Conservation (phyloP, 2,113 vertebrate genomes). For the Girardinichthys multiradiatus region DNA sequence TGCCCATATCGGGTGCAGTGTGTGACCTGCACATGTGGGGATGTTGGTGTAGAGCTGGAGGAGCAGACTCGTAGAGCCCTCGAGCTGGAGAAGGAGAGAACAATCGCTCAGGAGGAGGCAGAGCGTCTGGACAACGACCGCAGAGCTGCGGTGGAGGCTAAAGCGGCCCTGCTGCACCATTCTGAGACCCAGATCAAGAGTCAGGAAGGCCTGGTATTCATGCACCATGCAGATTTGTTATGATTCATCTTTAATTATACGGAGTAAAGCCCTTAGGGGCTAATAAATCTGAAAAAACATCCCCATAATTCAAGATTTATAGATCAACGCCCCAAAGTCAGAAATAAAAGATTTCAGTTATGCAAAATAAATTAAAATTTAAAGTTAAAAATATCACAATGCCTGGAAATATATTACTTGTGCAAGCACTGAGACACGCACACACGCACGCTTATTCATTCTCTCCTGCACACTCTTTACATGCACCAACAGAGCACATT, state of each 20-base stretch:
- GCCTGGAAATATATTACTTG: background rate
- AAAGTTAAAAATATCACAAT: background rate
- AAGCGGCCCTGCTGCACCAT: constrained; percentile 86
- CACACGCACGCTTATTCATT: background rate
- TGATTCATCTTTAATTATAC: background rate
- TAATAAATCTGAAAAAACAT: background rate
- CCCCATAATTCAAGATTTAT: background rate
- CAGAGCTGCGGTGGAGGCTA: constrained; percentile 89
- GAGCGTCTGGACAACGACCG: constrained; percentile 91
- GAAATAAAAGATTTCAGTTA: background rate
- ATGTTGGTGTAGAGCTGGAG: constrained; percentile 86
- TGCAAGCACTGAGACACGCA: background rate
- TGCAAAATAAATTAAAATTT: background rate
- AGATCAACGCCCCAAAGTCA: constrained; percentile 2
- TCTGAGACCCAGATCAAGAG: constrained; percentile 90
- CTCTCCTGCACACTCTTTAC: constrained; percentile 13
- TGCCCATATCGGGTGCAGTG: constrained; percentile 7
- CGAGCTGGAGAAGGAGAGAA: constrained; percentile 92
- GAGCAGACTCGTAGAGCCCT: constrained; percentile 92
- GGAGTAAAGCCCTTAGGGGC: background rate
- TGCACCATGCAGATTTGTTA: background rate
- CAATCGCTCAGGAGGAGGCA: constrained; percentile 89
- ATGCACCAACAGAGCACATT: constrained; percentile 41
- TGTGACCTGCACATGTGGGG: background rate
- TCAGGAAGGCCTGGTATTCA: constrained; percentile 91